Base-by-base conservation (phyloP, 2,888 invertebrate genomes). In the Andrena hattorfiana region DNA sequence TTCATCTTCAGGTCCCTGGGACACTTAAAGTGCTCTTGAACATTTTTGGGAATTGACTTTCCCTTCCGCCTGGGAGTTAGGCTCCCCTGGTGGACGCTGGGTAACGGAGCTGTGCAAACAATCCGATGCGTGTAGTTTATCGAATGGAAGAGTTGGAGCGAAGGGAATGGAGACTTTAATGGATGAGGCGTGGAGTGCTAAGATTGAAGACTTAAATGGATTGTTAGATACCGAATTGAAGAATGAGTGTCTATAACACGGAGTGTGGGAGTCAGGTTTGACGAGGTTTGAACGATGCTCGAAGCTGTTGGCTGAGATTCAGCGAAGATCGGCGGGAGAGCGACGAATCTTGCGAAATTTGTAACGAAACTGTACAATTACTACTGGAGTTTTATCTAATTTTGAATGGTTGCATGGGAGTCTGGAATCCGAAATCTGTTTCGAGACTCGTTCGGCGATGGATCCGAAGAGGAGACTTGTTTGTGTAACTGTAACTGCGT, bases 401-500 rank as follows among this genome's bases (percentile, higher is more conserved):
- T 42, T 42, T 16, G 42, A 5, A 16, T 13, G 42, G 5, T 13
- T 1, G 20, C 13, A 26, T 56, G 20, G 54, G 26, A 23, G 54
- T 54, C 10, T 54, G 20, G 20, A 10, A 56, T 56, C 10, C 13
- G 23, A 56, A 23, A 20, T 56, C 23, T 23, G 23, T 20, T 20
- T 23, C 1, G 10, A 4, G 10, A 10, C 20, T 3, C 8, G 10
- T 26, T 56, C 2, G 23, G 23, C 0, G 23, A 56, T 26, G 56
- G 4, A 56, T 13, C 23, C 8, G 3, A 4, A 10, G 10, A 8
- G 54, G n/a, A 20, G 13, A 28, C 10, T 35, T n/a, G n/a, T 67
- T 67, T 30, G 10, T 56, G 35, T 67, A 74, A 28, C 13, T 64
- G 64, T 64, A 51, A 66, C 23, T 67, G 66, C 20, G 59, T 77